Evolutionary conservation across 2,888 invertebrate genomes (phyloP).

Genomic region (Eledone cirrhosa): DNA sequence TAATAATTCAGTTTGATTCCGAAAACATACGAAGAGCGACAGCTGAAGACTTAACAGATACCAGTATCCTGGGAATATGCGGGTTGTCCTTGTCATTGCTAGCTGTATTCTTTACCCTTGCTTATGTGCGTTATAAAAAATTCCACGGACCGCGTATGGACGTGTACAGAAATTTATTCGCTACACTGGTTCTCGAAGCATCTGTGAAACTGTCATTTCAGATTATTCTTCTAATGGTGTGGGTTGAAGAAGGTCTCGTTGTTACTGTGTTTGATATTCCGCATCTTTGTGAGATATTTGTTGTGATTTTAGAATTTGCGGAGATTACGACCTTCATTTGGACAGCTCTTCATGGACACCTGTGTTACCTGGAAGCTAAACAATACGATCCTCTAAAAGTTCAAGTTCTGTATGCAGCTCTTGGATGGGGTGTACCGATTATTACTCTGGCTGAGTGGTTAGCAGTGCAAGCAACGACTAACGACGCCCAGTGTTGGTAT

Average conservation of each 20-base stretch:
- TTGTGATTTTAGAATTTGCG: slow-evolving; percentile 17
- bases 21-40: slow-evolving; percentile 12
- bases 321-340: slow-evolving; percentile 10
- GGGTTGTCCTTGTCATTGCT: slow-evolving; percentile 15
- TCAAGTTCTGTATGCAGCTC: slow-evolving; percentile 7
- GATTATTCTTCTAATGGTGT: slow-evolving; percentile 25
- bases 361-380: slow-evolving; percentile 14
- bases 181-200: slow-evolving; percentile 6
- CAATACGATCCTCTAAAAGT: slow-evolving; percentile 24
- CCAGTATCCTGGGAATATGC: slow-evolving; percentile 20
- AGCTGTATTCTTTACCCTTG: background rate
- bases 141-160: background rate
- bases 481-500: slow-evolving; percentile 17
- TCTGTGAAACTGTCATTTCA: slow-evolving; percentile 18
- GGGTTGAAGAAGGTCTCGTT: background rate
- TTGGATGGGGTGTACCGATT: slow-evolving; percentile 18
- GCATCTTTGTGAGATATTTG: slow-evolving; percentile 4
- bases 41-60: background rate
- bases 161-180: slow-evolving; percentile 11
- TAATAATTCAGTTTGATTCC: slow-evolving; percentile 1
- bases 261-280: slow-evolving; percentile 19
- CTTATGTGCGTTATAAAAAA: slow-evolving; percentile 20
- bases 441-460: slow-evolving; percentile 21
- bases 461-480: slow-evolving; percentile 2
- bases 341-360: slow-evolving; percentile 11